phyloP scores from a whole-genome alignment of 1,140 invertebrate genomes.

The Paracyclopina nana region DNA sequence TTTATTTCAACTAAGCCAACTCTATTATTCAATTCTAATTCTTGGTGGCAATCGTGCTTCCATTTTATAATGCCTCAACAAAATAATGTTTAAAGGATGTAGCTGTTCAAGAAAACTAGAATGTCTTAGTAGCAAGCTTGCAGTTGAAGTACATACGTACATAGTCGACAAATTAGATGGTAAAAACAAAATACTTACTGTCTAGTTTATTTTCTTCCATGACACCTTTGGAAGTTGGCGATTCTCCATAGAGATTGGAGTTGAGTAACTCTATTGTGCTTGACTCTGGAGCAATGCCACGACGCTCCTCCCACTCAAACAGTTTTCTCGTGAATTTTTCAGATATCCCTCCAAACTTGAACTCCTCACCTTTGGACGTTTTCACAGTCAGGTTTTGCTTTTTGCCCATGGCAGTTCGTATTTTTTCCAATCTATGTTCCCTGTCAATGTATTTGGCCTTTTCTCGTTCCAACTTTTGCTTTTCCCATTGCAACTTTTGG shows the following conservation, averaged over 20 bases:
- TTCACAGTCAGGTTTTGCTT: conserved; percentile 48
- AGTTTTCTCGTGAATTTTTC: conserved; percentile 67
- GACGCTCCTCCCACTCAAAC: conserved; percentile 70
- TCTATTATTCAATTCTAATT: too few species aligned
- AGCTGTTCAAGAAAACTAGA: too few species aligned
- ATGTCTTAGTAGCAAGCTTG: background rate
- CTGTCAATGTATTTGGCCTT: conserved; percentile 30
- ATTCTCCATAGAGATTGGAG: background rate
- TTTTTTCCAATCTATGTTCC: conserved; percentile 35
- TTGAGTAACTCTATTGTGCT: background rate
- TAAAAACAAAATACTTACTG: background rate
- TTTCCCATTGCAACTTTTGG: conserved; percentile 38
- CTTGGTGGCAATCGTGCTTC: too few species aligned
- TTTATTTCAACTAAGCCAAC: too few species aligned
- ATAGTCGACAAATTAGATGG: background rate
- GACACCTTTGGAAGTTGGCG: background rate
- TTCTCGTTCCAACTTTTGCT: conserved; percentile 37
- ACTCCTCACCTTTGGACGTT: conserved; percentile 53
- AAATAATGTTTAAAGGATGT: too few species aligned
- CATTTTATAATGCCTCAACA: too few species aligned
- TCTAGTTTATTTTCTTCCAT: background rate
- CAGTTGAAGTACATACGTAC: background rate
- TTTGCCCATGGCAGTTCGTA: conserved; percentile 35
- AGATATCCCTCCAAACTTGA: conserved; percentile 62
- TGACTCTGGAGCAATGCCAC: background rate